Evolutionary conservation across 2,888 invertebrate species (phyloP), one percentile per base, ranked within the genome.

Genomic region (Hylaea fasciaria): DNA sequence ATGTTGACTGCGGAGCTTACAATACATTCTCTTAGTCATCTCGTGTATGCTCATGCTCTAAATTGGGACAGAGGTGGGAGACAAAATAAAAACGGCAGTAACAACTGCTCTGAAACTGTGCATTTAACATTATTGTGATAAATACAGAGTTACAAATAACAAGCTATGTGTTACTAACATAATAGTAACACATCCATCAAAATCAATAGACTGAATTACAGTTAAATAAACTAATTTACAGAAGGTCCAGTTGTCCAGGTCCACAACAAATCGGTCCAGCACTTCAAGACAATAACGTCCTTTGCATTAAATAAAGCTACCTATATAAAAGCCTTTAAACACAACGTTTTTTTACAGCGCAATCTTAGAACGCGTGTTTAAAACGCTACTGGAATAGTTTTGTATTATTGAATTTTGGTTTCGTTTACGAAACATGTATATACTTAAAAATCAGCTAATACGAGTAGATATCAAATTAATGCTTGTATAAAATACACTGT

Each of bases 281-380:
- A 47, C 46, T 40, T 9, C 45, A 29, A 17, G 56, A 86, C 85
- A 85, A 86, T 85, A 76, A 81, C 61, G 56, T 61, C 56, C 56
- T 55, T 75, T 44, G 46, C 56, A 64, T 83, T 84, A 77, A 79
- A 81, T 81, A 76, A 62, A 77, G 72, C 52, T n/a, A 65, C 64
- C n/a, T n/a, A n/a, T n/a, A n/a, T 62, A 56, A 44, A 55, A 65
- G 71, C 70, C 32, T 32, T 32, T 8, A 32, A 4, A 32, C 9
- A 32, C 10, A 32, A 10, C 32, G 32, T 7, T 10, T 3, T 22
- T 22, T 22, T 3, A 22, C 22, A 22, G 22, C 22, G 22, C 22
- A 22, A 22, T 22, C 22, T 2, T 22, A n/a, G n/a, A 22, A 32
- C 9, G 32, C 32, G 32, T 32, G 3, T 32, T 1, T 7, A 32